Conservation (phyloP, 1,140 invertebrate species). For the Polypedilum vanderplanki region DNA sequence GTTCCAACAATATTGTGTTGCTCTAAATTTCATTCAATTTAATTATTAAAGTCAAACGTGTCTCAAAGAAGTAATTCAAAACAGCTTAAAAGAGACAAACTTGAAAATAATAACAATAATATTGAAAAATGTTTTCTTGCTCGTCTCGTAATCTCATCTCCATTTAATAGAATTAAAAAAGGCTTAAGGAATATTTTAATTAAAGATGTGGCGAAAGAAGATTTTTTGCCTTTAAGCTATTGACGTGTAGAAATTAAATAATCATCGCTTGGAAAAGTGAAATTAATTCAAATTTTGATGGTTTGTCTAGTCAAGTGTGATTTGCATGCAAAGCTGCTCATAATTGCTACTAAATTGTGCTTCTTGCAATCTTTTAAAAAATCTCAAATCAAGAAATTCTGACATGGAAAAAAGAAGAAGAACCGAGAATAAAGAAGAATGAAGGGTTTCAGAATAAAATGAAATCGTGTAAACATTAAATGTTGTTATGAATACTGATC, state of each 20-base stretch:
- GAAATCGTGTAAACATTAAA: constrained; percentile 7
- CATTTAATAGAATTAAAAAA: neutral
- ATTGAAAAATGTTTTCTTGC: too few species aligned
- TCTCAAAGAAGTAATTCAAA: too few species aligned
- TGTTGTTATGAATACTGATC: constrained; percentile 9
- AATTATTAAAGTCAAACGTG: too few species aligned
- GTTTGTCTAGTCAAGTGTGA: neutral
- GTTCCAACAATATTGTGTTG: too few species aligned
- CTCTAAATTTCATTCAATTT: too few species aligned
- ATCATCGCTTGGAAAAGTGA: neutral
- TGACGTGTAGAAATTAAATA: neutral
- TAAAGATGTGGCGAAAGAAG: neutral
- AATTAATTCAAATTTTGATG: neutral
- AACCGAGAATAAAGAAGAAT: too few species aligned
- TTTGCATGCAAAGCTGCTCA: neutral
- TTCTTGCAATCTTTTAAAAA: neutral
- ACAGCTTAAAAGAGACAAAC: too few species aligned
- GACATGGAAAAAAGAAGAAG: neutral
- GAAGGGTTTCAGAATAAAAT: neutral
- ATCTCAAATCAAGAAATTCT: neutral
- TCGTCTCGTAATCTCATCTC: too few species aligned
- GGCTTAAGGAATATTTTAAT: constrained; percentile 14
- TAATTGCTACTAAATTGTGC: neutral
- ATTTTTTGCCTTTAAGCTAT: neutral
- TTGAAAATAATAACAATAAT: too few species aligned